Percentiles rank a stretch among this genome's conserved stretches.
These are phyloP conservation scores for Ecliptopera silaceata DNA, from an alignment of 2,888 invertebrate species.

Conservation along the genomic window DNA sequence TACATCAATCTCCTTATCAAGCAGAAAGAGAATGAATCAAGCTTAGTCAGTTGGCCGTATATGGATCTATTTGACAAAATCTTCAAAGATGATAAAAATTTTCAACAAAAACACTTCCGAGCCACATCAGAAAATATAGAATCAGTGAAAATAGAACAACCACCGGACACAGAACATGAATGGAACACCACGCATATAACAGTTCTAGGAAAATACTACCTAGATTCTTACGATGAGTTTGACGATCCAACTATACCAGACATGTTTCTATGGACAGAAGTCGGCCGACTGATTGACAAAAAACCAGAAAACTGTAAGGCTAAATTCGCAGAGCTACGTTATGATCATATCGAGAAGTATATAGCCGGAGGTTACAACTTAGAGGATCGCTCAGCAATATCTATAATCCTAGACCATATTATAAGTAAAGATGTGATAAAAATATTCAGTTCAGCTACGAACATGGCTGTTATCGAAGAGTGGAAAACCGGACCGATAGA, in stretches of 20 bases:
- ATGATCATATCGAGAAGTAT: constrained; percentile 59
- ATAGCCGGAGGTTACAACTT: constrained; percentile 55
- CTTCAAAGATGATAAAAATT: constrained; percentile 60
- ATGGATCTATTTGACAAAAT: constrained; percentile 68
- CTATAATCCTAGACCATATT: constrained; percentile 67
- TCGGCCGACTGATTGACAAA: constrained; percentile 65
- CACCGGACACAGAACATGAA: constrained; percentile 28
- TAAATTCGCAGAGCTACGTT: constrained; percentile 53
- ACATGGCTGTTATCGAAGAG: constrained; percentile 30
- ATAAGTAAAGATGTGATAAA: constrained; percentile 60
- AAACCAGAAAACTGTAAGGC: constrained; percentile 57
- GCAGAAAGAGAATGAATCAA: constrained; percentile 45
- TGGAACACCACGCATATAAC: constrained; percentile 67
- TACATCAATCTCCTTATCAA: constrained; percentile 65
- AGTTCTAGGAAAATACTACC: constrained; percentile 68
- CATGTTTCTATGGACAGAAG: constrained; percentile 72
- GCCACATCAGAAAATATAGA: neutral
- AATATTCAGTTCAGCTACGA: constrained; percentile 40
- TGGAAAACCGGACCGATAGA: constrained; percentile 59
- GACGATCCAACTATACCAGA: constrained; percentile 68
- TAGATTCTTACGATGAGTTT: constrained; percentile 72
- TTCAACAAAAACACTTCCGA: constrained; percentile 54
- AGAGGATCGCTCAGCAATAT: constrained; percentile 53
- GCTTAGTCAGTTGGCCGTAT: constrained; percentile 66
- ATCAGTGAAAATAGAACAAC: neutral